These are phyloP conservation scores for Pangasius sanitwongsei DNA, from an alignment of 2,797 vertebrate species.

Conservation along the genomic window DNA sequence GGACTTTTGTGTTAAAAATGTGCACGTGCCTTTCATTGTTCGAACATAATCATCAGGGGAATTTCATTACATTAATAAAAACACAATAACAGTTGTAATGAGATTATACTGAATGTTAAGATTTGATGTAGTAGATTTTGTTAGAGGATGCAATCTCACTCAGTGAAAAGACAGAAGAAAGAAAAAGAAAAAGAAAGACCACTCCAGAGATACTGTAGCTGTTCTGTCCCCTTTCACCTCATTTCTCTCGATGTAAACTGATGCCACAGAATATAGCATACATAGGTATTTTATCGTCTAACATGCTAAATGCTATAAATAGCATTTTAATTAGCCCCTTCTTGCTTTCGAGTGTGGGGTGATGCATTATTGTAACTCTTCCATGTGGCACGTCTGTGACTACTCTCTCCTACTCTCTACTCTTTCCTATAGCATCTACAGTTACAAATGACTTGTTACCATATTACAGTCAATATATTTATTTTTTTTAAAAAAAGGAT, in stretches of 20 bases:
- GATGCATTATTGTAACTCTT: neutral
- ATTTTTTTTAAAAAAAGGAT: neutral
- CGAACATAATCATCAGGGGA: neutral
- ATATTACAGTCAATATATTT: neutral
- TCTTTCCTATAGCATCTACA: neutral
- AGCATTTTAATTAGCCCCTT: neutral
- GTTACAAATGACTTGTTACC: neutral
- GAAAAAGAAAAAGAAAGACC: neutral
- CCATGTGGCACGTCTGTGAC: neutral
- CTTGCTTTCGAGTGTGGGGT: neutral
- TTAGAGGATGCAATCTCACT: neutral
- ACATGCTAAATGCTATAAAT: neutral
- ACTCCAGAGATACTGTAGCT: neutral
- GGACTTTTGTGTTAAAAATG: neutral
- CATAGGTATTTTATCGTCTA: neutral
- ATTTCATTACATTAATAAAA: neutral
- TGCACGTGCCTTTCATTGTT: neutral
- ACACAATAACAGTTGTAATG: neutral
- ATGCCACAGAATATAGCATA: neutral
- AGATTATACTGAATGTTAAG: neutral
- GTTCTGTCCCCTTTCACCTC: neutral
- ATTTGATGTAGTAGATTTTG: neutral
- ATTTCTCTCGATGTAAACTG: neutral
- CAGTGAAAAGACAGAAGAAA: neutral
- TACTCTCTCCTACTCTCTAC: neutral